Evolutionary conservation across 2,113 vertebrate genomes (phyloP).

Genomic region (Xenus cinereus): DNA sequence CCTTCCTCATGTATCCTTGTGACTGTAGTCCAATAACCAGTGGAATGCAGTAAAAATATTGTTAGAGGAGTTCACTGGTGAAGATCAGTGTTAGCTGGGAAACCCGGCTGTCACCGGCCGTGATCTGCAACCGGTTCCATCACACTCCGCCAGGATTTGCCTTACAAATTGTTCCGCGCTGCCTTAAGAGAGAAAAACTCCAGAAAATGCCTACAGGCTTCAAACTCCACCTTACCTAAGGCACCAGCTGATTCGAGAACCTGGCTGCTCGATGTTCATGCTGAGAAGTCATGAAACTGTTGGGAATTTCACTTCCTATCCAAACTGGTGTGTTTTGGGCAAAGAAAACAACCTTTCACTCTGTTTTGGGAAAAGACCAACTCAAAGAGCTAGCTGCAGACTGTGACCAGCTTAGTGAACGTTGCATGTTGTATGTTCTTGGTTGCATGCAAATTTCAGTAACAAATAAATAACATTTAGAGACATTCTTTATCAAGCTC

Average conservation of each 20-base stretch:
- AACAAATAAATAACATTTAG: not conserved
- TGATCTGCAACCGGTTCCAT: not conserved
- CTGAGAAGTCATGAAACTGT: not conserved
- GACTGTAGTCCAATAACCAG: not conserved
- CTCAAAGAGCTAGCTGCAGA: not conserved
- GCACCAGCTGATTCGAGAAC: not conserved
- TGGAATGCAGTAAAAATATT: not conserved
- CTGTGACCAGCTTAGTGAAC: not conserved
- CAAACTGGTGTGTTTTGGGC: not conserved
- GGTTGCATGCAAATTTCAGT: not conserved
- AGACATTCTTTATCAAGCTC: not conserved
- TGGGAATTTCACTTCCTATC: not conserved
- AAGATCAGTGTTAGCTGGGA: not conserved
- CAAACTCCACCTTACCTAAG: not conserved
- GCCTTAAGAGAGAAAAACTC: not conserved
- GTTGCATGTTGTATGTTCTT: fast-evolving
- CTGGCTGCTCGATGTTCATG: not conserved
- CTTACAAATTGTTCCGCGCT: not conserved
- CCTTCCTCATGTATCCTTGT: not conserved
- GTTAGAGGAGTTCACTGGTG: not conserved
- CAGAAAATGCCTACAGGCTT: not conserved
- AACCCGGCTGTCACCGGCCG: not conserved
- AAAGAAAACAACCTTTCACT: not conserved
- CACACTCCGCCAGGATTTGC: not conserved
- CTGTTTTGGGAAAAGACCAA: not conserved